Evolutionary conservation across 2,888 invertebrate genomes (phyloP).

Genomic region (Drosophila multiciliata): DNA sequence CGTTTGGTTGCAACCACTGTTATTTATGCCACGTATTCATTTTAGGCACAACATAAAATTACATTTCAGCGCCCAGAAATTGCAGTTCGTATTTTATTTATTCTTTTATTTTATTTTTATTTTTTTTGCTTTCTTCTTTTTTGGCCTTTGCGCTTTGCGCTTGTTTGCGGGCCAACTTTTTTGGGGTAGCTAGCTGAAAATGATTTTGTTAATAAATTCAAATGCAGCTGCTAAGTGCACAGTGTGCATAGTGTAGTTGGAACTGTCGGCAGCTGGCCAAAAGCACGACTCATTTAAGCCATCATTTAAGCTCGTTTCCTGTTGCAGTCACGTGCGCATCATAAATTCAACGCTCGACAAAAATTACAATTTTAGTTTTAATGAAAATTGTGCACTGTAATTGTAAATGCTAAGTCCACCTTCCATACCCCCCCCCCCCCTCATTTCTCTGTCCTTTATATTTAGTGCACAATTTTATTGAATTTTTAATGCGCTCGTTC

Average conservation of each 20-base stretch:
- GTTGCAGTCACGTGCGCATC: conserved; percentile 55
- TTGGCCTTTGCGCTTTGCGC: conserved; percentile 27
- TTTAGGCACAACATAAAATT: conserved; percentile 62
- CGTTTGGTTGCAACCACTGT: conserved; percentile 11
- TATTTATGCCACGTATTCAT: conserved; percentile 57
- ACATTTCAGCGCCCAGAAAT: conserved; percentile 47
- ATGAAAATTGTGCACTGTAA: conserved; percentile 62
- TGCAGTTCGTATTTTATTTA: conserved; percentile 21
- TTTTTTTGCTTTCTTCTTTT: not conserved
- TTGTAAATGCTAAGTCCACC: conserved; percentile 17
- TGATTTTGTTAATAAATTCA: conserved; percentile 73
- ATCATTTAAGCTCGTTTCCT: conserved; percentile 61
- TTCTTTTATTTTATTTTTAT: not conserved
- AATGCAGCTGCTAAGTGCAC: conserved; percentile 60
- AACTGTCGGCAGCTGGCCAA: conserved; percentile 21
- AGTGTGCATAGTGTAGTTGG: not conserved
- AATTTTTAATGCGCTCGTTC: conserved; percentile 61
- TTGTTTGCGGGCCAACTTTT: conserved; percentile 42
- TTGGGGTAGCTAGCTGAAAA: conserved; percentile 32
- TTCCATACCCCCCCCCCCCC: not conserved
- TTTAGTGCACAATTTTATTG: conserved; percentile 65
- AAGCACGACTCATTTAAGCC: conserved; percentile 72
- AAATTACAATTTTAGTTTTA: conserved; percentile 75
- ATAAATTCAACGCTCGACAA: conserved; percentile 52
- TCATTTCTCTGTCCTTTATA: conserved; percentile 34